phyloP scores from a whole-genome alignment of 2,113 vertebrate species.

The Boleophthalmus pectinirostris region DNA sequence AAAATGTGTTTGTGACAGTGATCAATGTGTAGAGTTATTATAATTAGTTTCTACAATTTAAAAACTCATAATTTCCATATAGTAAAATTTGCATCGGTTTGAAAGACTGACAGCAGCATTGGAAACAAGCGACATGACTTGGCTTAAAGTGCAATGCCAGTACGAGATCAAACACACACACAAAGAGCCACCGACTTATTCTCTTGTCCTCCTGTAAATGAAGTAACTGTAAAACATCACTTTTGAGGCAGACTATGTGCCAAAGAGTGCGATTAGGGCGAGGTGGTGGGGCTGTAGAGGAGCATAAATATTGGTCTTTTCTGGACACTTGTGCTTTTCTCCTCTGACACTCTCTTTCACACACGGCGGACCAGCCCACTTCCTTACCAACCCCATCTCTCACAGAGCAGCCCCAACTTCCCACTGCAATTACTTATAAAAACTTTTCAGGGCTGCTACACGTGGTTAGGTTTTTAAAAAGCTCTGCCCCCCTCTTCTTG shows the following conservation, averaged over 20 bases:
- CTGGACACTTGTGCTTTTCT: constrained; percentile 70
- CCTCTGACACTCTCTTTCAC: constrained; percentile 76
- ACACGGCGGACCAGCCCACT: constrained; percentile 78
- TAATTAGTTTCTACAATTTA: background rate
- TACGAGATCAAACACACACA: constrained; percentile 43
- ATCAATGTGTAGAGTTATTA: background rate
- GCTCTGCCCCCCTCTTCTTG: constrained; percentile 78
- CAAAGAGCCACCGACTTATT: constrained; percentile 30
- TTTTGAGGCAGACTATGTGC: constrained; percentile 64
- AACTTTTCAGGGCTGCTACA: constrained; percentile 82
- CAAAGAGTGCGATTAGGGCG: constrained; percentile 60
- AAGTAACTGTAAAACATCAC: constrained; percentile 67
- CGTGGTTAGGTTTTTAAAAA: constrained; percentile 85
- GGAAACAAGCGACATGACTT: constrained; percentile 67
- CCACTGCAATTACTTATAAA: constrained; percentile 87
- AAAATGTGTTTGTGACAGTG: background rate
- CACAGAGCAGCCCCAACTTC: constrained; percentile 75
- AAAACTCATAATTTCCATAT: background rate
- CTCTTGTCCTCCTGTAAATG: constrained; percentile 52
- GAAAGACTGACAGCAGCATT: constrained; percentile 62
- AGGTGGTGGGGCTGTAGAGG: constrained; percentile 34
- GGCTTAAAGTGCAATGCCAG: constrained; percentile 50
- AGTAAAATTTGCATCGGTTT: background rate
- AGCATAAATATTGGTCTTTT: constrained; percentile 70
- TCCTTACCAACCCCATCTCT: constrained; percentile 81